Evolutionary conservation across 1,140 invertebrate genomes (phyloP).

Genomic region (Pararge aegeria): DNA sequence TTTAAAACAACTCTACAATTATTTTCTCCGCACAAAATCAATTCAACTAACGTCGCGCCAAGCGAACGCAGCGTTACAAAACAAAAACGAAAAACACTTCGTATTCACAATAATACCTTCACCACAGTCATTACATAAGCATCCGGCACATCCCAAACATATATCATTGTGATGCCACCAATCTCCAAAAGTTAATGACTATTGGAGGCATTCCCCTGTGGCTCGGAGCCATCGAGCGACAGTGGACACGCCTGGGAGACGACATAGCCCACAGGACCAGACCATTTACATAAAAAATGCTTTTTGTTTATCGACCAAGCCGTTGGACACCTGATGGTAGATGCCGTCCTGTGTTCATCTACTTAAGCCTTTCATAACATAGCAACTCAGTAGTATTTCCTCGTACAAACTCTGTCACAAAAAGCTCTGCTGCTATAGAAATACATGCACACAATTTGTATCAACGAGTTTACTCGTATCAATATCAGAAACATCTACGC

Average conservation of each 20-base stretch:
- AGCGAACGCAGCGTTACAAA: constrained; percentile 7
- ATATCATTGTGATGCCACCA: constrained; percentile 65
- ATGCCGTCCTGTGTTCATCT: too few species aligned
- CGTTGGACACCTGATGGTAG: too few species aligned
- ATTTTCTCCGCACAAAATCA: constrained; percentile 12
- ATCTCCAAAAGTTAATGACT: constrained; percentile 70
- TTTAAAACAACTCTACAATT: not conserved
- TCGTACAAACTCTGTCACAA: too few species aligned
- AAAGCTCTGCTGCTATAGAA: too few species aligned
- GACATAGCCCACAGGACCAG: not conserved
- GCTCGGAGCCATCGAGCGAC: constrained; percentile 12
- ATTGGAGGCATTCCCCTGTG: constrained; percentile 61
- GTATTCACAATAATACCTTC: constrained; percentile 34
- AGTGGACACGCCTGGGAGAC: not conserved
- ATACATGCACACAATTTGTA: too few species aligned
- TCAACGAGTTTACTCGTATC: too few species aligned
- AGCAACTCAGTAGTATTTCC: too few species aligned
- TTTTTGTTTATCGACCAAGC: too few species aligned
- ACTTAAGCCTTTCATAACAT: too few species aligned
- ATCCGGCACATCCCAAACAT: constrained; percentile 62
- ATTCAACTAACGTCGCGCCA: constrained; percentile 9
- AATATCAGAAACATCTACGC: too few species aligned
- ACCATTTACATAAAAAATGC: not conserved
- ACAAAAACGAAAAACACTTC: constrained; percentile 23
- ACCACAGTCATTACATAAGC: constrained; percentile 59